phyloP scores from a whole-genome alignment of 2,888 invertebrate genomes.

The Drosophila incognita region DNA sequence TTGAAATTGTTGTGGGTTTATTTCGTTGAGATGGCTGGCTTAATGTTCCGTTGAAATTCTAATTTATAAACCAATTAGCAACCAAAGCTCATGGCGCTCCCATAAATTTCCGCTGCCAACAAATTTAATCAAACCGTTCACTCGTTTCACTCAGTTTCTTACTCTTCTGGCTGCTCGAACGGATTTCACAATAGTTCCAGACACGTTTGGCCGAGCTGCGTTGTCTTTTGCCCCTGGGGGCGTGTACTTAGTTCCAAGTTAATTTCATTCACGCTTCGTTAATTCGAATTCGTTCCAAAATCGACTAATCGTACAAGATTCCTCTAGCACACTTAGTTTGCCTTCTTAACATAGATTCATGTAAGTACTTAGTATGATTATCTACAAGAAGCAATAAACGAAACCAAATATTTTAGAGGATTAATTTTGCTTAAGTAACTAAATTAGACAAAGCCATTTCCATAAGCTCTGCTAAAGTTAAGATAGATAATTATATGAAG shows the following conservation, averaged over 20 bases:
- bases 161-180: conserved; percentile 3
- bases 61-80: conserved; percentile 78
- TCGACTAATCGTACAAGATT: conserved; percentile 41
- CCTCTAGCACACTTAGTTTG: conserved; percentile 18
- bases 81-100: conserved; percentile 56
- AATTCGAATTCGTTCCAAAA: conserved; percentile 49
- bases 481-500: neutral
- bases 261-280: conserved; percentile 63
- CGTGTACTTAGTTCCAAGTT: conserved; percentile 35
- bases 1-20: conserved; percentile 61
- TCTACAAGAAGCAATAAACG: conserved; percentile 20
- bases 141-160: conserved; percentile 12
- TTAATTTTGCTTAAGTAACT: conserved; percentile 9
- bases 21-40: conserved; percentile 68
- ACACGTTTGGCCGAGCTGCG: conserved; percentile 2
- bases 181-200: conserved; percentile 27
- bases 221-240: conserved; percentile 9
- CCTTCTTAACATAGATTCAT: conserved; percentile 33
- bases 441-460: neutral
- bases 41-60: conserved; percentile 73
- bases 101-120: conserved; percentile 66
- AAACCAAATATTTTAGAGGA: conserved; percentile 24
- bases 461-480: conserved; percentile 6
- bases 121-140: conserved; percentile 68
- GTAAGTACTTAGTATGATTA: conserved; percentile 42